These are phyloP conservation scores for Microctenopoma stevenorrisi DNA, from an alignment of 2,797 vertebrate genomes.

Conservation along the genomic window DNA sequence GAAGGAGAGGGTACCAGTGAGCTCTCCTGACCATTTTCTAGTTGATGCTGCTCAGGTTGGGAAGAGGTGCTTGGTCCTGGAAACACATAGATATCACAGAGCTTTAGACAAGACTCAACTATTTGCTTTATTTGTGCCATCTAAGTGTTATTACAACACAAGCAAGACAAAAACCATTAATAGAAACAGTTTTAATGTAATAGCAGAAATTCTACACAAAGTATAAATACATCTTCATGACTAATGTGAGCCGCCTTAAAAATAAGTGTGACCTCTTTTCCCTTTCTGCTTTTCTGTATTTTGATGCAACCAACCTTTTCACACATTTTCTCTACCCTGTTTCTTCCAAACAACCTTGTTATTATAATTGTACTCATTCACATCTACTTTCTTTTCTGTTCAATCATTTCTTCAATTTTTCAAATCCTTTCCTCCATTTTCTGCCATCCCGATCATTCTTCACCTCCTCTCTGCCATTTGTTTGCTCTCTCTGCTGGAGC, in stretches of 20 bases:
- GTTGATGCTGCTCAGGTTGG: constrained; percentile 45
- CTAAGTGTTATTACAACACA: neutral
- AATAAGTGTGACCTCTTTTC: neutral
- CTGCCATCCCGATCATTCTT: constrained; percentile 41
- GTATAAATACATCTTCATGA: neutral
- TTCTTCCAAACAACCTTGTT: constrained; percentile 31
- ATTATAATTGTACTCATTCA: constrained; percentile 13
- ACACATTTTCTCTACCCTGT: constrained; percentile 3
- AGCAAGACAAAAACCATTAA: neutral
- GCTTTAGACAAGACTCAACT: too few relatives aligned
- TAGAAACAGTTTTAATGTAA: neutral
- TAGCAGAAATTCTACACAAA: neutral
- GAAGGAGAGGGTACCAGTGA: constrained; percentile 41
- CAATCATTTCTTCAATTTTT: constrained; percentile 40
- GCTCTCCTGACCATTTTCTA: constrained; percentile 62
- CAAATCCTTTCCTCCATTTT: constrained; percentile 6
- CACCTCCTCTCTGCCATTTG: constrained; percentile 44
- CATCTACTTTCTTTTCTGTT: constrained; percentile 16
- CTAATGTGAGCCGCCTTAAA: neutral
- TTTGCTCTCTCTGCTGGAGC: constrained; percentile 39
- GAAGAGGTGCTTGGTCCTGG: constrained; percentile 54
- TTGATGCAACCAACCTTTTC: neutral
- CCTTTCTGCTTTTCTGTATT: neutral
- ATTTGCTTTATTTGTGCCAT: too few relatives aligned
- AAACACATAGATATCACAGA: constrained; percentile 21